Conservation (phyloP, 2,113 vertebrate genomes). For the Microcebus jonahi region DNA sequence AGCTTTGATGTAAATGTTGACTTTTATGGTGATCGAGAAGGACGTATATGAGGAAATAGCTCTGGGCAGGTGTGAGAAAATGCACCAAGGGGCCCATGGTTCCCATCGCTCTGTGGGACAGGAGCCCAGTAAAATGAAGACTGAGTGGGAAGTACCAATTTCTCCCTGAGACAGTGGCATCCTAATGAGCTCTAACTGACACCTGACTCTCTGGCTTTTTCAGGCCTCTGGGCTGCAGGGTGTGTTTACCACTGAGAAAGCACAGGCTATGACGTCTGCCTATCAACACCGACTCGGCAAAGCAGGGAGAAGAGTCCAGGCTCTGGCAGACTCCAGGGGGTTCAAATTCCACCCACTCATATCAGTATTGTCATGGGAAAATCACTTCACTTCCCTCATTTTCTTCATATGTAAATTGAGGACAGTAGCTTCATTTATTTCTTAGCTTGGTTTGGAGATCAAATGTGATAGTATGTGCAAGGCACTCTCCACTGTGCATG, state of each 20-base stretch:
- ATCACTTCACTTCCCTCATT: background rate
- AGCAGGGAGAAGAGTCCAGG: background rate
- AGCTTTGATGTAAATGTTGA: conserved; percentile 47
- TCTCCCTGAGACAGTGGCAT: background rate
- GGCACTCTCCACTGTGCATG: background rate
- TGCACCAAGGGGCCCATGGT: background rate
- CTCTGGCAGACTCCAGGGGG: background rate
- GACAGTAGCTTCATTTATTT: background rate
- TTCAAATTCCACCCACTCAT: background rate
- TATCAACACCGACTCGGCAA: background rate
- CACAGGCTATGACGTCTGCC: background rate
- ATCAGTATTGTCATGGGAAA: background rate
- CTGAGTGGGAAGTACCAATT: background rate
- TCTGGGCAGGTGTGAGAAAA: conserved; percentile 18
- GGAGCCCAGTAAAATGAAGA: background rate
- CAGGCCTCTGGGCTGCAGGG: background rate
- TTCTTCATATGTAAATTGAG: background rate
- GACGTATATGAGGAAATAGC: background rate
- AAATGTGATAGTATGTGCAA: background rate
- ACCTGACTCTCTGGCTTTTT: background rate
- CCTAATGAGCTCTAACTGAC: background rate
- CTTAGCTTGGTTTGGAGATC: background rate
- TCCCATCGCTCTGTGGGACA: background rate
- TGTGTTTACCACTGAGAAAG: background rate
- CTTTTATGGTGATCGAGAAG: background rate